phyloP scores from a whole-genome alignment of 2,113 vertebrate species.

The Trematocara unimaculatum region DNA sequence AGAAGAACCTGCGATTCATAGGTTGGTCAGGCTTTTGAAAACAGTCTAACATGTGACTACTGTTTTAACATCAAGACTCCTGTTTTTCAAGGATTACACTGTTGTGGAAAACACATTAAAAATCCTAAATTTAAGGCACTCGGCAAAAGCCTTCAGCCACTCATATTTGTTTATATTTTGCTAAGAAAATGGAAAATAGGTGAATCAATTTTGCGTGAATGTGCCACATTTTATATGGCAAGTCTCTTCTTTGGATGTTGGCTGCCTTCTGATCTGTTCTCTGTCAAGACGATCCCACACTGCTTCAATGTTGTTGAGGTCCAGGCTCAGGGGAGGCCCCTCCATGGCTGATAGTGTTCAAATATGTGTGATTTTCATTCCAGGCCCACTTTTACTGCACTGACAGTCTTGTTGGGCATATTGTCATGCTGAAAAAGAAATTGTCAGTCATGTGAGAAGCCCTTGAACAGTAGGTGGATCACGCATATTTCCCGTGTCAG shows the following conservation, averaged over 20 bases:
- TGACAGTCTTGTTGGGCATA: background rate
- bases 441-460: background rate
- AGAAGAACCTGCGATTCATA: background rate
- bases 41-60: background rate
- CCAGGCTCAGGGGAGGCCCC: background rate
- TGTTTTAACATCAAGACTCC: background rate
- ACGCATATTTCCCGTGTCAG: background rate
- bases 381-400: background rate
- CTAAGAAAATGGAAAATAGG: background rate
- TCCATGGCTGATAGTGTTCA: background rate
- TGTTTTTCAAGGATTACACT: background rate
- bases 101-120: background rate
- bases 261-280: background rate
- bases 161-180: background rate
- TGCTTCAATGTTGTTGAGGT: background rate
- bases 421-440: background rate
- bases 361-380: background rate
- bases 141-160: background rate
- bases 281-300: background rate
- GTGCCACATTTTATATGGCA: background rate
- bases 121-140: background rate
- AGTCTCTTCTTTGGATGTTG: background rate
- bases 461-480: background rate
- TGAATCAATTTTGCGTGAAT: background rate
- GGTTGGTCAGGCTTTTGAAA: background rate